phyloP scores from a whole-genome alignment of 2,113 vertebrate species.

The Todiramphus chloris region DNA sequence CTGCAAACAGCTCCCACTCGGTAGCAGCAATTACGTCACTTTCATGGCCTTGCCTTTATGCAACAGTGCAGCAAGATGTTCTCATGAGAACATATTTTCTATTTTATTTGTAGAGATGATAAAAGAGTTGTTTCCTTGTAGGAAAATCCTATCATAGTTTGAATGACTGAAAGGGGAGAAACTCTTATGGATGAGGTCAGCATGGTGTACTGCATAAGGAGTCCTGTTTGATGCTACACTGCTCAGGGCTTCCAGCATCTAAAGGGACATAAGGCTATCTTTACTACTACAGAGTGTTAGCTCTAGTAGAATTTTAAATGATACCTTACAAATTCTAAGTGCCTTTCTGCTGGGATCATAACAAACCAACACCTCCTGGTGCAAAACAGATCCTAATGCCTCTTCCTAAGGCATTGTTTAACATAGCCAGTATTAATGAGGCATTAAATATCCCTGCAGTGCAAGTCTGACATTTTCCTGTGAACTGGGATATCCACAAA shows the following conservation, averaged over 20 bases:
- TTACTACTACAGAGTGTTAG: neutral
- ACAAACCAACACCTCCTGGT: neutral
- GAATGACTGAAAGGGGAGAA: neutral
- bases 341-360: neutral
- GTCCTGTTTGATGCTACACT: neutral
- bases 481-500: neutral
- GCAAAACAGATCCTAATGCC: neutral
- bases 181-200: fast-evolving
- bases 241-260: fast-evolving
- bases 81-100: neutral
- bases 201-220: neutral
- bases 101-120: neutral
- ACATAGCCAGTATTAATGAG: neutral
- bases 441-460: neutral
- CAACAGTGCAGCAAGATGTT: fast-evolving
- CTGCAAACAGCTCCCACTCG: neutral
- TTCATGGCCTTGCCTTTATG: neutral
- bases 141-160: neutral
- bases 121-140: neutral
- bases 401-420: neutral
- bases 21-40: neutral
- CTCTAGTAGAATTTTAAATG: neutral
- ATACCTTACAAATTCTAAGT: neutral
- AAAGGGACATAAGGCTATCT: neutral
- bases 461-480: neutral